These are phyloP conservation scores for Rhynchomys soricoides DNA, from an alignment of 2,113 vertebrate species.

Conservation along the genomic window DNA sequence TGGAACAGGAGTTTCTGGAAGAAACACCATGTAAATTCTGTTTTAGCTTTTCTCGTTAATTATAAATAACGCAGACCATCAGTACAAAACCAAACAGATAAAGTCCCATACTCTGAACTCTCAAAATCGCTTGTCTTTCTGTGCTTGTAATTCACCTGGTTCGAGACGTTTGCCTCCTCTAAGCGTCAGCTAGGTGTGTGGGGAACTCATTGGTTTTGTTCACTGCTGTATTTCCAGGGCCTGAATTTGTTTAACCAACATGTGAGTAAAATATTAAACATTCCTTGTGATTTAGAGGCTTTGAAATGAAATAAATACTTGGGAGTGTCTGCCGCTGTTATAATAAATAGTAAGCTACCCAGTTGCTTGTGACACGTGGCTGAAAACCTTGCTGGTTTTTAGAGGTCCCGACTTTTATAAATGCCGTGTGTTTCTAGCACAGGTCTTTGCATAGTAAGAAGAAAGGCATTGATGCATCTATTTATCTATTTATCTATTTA, in stretches of 20 bases:
- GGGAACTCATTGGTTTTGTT: not conserved
- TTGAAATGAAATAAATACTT: conserved; percentile 23
- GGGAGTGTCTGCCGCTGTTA: not conserved
- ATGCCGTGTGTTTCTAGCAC: not conserved
- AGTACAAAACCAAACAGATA: not conserved
- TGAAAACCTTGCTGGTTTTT: not conserved
- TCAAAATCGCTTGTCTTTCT: not conserved
- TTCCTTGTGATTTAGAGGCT: conserved; percentile 40
- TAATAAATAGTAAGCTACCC: not conserved
- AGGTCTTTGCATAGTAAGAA: conserved; percentile 3
- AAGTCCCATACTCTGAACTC: not conserved
- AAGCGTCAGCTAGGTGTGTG: not conserved
- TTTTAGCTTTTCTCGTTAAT: not conserved
- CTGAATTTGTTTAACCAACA: not conserved
- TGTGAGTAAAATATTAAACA: not conserved
- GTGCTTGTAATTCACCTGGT: not conserved
- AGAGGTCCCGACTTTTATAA: not conserved
- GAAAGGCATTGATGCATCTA: not conserved
- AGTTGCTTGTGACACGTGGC: not conserved
- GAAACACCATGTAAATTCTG: not conserved
- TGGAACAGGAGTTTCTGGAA: not conserved
- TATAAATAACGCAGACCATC: not conserved
- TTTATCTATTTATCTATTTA: no score
- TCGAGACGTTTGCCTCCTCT: not conserved
- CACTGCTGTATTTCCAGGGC: not conserved